Evolutionary conservation across 2,888 invertebrate genomes (phyloP).

Genomic region (Agapostemon virescens): DNA sequence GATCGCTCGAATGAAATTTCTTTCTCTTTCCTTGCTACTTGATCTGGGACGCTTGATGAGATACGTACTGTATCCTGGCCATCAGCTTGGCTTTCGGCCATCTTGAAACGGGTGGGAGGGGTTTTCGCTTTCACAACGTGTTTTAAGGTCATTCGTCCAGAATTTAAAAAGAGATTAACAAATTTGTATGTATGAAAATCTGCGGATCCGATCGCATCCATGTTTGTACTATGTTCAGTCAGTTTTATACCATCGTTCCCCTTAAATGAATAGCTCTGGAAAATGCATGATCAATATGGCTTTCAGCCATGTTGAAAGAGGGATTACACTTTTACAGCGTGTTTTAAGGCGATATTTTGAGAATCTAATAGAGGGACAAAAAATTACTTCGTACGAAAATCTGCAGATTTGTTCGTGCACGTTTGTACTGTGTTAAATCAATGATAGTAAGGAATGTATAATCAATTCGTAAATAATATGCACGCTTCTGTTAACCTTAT

Average conservation of each 20-base stretch:
- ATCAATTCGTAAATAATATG: too few species aligned
- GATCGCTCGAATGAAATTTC: conserved; percentile 49
- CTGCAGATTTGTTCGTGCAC: not conserved
- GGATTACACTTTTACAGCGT: not conserved
- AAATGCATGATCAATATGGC: not conserved
- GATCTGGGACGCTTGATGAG: conserved; percentile 15
- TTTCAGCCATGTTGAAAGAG: not conserved
- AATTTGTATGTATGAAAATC: not conserved
- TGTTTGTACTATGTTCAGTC: too few species aligned
- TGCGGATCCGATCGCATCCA: not conserved
- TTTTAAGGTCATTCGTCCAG: not conserved
- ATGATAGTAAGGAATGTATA: not conserved
- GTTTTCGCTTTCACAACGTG: not conserved
- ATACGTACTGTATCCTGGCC: conserved; percentile 38
- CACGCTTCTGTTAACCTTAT: too few species aligned
- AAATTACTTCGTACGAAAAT: not conserved
- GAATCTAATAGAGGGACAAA: not conserved
- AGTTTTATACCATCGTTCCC: too few species aligned
- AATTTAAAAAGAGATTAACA: too few species aligned
- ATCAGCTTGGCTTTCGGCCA: not conserved
- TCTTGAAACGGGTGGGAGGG: not conserved
- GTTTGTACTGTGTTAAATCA: not conserved
- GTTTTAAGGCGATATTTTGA: not conserved
- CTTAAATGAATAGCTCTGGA: too few species aligned
- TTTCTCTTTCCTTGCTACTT: conserved; percentile 34